These are phyloP conservation scores for Hippocampus guttulatus DNA, from an alignment of 2,113 vertebrate species.

Conservation along the genomic window DNA sequence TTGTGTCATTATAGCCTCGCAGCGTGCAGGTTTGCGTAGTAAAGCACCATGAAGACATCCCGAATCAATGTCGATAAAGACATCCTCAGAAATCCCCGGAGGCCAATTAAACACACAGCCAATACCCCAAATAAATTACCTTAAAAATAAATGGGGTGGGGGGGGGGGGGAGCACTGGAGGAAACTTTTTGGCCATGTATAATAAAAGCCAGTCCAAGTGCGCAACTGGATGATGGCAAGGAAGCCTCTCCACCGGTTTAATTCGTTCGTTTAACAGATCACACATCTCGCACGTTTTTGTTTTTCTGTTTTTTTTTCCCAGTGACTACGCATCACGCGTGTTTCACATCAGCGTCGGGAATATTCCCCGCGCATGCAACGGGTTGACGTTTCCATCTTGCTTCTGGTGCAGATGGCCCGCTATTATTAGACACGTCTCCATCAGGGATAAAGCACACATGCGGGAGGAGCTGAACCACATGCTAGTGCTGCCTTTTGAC, in stretches of 20 bases:
- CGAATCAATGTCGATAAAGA: slow-evolving; percentile 19
- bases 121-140: slow-evolving; percentile 41
- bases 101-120: slow-evolving; percentile 12
- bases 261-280: slow-evolving; percentile 31
- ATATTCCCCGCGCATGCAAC: slow-evolving; percentile 24
- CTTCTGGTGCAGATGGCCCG: slow-evolving; percentile 11
- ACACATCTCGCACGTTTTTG: slow-evolving; percentile 26
- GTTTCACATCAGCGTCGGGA: slow-evolving; percentile 32
- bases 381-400: slow-evolving; percentile 27
- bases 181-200: slow-evolving; percentile 43
- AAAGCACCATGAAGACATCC: slow-evolving; percentile 20
- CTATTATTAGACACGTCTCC: slow-evolving; percentile 8
- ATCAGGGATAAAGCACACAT: neutral
- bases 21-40: neutral
- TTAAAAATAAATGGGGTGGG: slow-evolving; percentile 8
- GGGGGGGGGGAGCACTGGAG: neutral
- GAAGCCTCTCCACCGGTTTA: slow-evolving; percentile 38
- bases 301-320: slow-evolving; percentile 13
- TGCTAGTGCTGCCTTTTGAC: neutral
- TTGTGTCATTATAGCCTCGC: neutral
- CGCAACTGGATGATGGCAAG: slow-evolving; percentile 54
- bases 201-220: slow-evolving; percentile 46
- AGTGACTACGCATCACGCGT: slow-evolving; percentile 40
- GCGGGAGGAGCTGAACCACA: neutral
- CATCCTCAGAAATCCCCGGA: slow-evolving; percentile 28